Evolutionary conservation across 2,113 vertebrate species (phyloP).

Genomic region (Sinocyclocheilus anshuiensis): DNA sequence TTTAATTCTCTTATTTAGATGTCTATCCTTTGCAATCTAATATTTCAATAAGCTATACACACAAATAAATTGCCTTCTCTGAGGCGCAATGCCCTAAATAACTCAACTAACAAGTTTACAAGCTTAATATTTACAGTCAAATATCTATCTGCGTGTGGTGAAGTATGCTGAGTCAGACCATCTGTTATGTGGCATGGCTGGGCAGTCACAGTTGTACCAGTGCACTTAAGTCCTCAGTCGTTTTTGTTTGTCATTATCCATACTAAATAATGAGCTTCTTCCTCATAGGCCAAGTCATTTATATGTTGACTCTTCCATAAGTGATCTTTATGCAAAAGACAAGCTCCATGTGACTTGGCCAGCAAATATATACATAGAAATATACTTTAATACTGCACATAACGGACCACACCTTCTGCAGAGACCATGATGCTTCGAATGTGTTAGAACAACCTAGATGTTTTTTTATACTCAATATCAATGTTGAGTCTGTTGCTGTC

Average conservation of each 20-base stretch:
- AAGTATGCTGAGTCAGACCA: conserved; percentile 40
- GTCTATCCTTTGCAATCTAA: conserved; percentile 63
- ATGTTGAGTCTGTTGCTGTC: conserved; percentile 51
- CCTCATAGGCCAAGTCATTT: neutral
- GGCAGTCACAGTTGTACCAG: conserved; percentile 61
- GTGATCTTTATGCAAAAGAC: conserved; percentile 54
- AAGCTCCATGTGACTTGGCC: conserved; percentile 43
- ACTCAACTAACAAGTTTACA: conserved; percentile 55
- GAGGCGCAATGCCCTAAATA: conserved; percentile 51
- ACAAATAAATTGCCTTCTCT: conserved; percentile 63
- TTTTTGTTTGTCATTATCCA: conserved; percentile 46
- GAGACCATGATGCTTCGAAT: conserved; percentile 44
- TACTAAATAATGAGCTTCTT: conserved; percentile 11
- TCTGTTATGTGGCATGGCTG: conserved; percentile 63
- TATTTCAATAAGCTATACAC: conserved; percentile 49
- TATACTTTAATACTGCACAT: conserved; percentile 7
- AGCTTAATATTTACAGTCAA: neutral
- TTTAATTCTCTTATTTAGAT: conserved; percentile 38
- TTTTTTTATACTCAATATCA: conserved; percentile 53
- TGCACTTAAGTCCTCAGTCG: conserved; percentile 66
- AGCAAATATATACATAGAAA: neutral
- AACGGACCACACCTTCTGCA: neutral
- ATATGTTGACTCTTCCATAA: conserved; percentile 41
- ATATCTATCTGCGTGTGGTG: conserved; percentile 30
- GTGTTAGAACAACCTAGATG: conserved; percentile 42